Conservation (phyloP, 1,140 invertebrate species). For the Drosophila sucinea region DNA sequence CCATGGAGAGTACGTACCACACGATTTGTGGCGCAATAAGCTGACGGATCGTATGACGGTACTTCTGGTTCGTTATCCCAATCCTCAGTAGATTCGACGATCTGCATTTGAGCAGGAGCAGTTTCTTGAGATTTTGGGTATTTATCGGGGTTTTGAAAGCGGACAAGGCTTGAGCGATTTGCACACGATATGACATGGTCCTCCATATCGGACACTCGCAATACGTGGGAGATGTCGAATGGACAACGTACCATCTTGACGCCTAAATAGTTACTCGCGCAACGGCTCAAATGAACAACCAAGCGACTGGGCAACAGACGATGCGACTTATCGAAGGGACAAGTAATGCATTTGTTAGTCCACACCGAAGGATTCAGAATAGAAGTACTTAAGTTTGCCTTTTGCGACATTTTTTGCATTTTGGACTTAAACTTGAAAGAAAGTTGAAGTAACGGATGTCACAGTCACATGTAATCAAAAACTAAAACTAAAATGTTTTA, state of each 20-base stretch:
- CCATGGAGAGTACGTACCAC: conserved; percentile 35
- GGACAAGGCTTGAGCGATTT: not conserved
- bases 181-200: conserved; percentile 22
- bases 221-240: conserved; percentile 38
- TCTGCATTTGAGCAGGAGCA: not conserved
- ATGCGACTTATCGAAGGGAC: conserved; percentile 42
- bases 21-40: conserved; percentile 11
- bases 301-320: conserved; percentile 28
- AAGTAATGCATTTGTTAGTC: not conserved
- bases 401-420: not conserved
- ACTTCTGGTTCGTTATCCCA: conserved; percentile 52
- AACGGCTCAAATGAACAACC: conserved; percentile 32
- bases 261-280: conserved; percentile 34
- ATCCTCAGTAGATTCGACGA: conserved; percentile 26
- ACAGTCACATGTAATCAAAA: not conserved
- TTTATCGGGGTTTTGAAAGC: conserved; percentile 17
- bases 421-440: too few relatives aligned
- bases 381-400: not conserved
- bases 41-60: conserved; percentile 38
- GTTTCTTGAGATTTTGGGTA: not conserved
- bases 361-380: not conserved
- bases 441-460: not conserved
- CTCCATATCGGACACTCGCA: conserved; percentile 22
- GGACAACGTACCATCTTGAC: conserved; percentile 39
- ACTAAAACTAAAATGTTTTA: too few relatives aligned